Conservation (phyloP, 2,888 invertebrate species). For the Drosophila hamatofila region DNA sequence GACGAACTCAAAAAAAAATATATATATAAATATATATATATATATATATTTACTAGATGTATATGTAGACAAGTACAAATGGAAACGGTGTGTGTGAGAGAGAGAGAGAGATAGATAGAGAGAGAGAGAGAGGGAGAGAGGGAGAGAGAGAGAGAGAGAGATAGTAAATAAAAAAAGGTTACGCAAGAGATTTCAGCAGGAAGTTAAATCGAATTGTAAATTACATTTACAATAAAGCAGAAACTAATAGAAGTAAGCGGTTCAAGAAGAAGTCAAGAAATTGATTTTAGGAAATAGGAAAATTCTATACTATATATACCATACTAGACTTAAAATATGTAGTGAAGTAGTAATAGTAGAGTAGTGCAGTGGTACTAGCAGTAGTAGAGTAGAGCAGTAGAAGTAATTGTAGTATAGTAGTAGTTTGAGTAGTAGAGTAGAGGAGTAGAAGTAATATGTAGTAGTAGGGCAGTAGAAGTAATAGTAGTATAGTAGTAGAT, state of each 20-base stretch:
- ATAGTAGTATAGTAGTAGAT: background rate
- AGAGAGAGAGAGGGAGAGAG: too few species aligned
- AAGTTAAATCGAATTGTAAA: background rate
- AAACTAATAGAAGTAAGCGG: background rate
- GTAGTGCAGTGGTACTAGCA: too few species aligned
- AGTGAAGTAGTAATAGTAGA: background rate
- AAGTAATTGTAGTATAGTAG: too few species aligned
- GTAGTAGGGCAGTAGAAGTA: background rate
- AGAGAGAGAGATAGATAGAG: background rate
- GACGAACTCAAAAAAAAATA: background rate
- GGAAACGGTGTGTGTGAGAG: too few species aligned
- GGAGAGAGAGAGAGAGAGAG: too few species aligned
- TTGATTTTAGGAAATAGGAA: background rate
- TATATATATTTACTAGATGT: constrained; percentile 2
- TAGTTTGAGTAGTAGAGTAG: too few species aligned
- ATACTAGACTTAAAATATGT: too few species aligned
- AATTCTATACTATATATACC: too few species aligned
- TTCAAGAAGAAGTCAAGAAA: background rate
- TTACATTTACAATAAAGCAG: background rate
- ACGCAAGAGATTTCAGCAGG: background rate
- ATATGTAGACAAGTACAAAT: background rate
- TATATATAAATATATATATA: background rate
- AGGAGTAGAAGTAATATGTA: background rate
- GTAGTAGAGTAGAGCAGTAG: too few species aligned
- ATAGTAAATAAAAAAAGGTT: background rate